Evolutionary conservation across 2,797 vertebrate genomes (phyloP).

Genomic region (Antrozous pallidus): DNA sequence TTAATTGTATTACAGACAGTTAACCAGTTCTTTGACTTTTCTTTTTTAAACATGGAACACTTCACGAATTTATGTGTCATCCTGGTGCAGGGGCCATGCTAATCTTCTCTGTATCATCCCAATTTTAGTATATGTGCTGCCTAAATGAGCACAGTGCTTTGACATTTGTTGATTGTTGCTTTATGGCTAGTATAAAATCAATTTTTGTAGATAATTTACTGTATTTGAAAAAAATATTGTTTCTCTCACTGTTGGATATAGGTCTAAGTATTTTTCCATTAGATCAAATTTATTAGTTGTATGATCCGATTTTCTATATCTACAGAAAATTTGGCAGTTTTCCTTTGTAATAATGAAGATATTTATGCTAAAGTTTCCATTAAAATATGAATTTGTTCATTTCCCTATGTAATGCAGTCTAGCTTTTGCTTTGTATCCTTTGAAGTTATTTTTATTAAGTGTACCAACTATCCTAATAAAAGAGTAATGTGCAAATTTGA

Average conservation of each 20-base stretch:
- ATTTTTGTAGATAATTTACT: slow-evolving; percentile 5
- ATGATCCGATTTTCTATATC: not conserved
- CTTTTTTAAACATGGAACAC: no score
- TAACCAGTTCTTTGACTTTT: not conserved
- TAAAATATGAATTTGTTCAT: slow-evolving; percentile 7
- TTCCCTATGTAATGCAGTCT: not conserved
- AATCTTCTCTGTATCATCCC: no score
- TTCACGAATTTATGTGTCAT: no score
- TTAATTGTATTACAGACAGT: not conserved
- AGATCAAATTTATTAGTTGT: not conserved
- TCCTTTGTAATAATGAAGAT: not conserved
- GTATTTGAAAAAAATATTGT: not conserved
- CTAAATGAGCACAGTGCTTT: no score
- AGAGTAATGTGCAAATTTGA: no score
- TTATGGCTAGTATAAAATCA: not conserved
- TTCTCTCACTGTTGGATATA: not conserved
- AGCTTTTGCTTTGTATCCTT: not conserved
- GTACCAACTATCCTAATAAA: no score
- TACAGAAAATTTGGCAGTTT: not conserved
- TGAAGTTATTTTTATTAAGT: not conserved
- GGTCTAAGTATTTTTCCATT: not conserved
- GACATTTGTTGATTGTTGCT: not conserved
- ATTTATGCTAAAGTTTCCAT: slow-evolving; percentile 28
- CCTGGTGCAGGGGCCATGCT: no score
- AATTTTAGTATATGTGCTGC: no score